Evolutionary conservation across 2,888 invertebrate genomes (phyloP).

Genomic region (Sclerodermus sp.): DNA sequence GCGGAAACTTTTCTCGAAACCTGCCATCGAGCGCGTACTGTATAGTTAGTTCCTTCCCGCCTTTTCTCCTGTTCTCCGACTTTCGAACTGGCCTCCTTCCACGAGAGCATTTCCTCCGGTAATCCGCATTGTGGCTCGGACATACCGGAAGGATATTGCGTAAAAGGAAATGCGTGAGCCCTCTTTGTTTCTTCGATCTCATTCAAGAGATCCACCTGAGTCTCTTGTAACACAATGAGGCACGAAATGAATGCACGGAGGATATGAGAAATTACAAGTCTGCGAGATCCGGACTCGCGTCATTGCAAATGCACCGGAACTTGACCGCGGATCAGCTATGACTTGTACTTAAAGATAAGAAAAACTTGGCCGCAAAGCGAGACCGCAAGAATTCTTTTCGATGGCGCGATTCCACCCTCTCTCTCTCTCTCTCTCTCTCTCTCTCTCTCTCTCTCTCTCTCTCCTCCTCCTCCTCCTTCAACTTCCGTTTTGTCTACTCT

Average conservation of each 20-base stretch:
- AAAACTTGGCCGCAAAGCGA: too few relatives aligned
- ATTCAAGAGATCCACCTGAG: constrained; percentile 15
- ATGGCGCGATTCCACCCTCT: too few relatives aligned
- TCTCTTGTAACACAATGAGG: constrained; percentile 24
- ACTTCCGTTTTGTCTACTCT: too few relatives aligned
- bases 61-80: constrained; percentile 13
- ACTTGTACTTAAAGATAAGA: too few relatives aligned
- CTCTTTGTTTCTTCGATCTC: constrained; percentile 4
- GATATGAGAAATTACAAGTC: constrained; percentile 46
- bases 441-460: too few relatives aligned
- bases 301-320: constrained; percentile 11
- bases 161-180: constrained; percentile 50
- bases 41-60: too few relatives aligned
- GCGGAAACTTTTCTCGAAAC: too few relatives aligned
- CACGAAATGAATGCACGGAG: constrained; percentile 19
- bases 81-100: constrained; percentile 18
- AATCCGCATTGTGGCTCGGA: too few relatives aligned
- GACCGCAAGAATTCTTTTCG: too few relatives aligned
- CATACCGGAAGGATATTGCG: constrained; percentile 53
- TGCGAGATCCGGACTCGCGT: constrained; percentile 22
- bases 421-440: too few relatives aligned
- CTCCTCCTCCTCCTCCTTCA: too few relatives aligned
- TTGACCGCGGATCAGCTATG: constrained; percentile 8
- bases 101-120: constrained; percentile 17
- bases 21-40: too few relatives aligned